These are phyloP conservation scores for Platynereis dumerilii DNA, from an alignment of 2,888 invertebrate genomes.

Conservation along the genomic window DNA sequence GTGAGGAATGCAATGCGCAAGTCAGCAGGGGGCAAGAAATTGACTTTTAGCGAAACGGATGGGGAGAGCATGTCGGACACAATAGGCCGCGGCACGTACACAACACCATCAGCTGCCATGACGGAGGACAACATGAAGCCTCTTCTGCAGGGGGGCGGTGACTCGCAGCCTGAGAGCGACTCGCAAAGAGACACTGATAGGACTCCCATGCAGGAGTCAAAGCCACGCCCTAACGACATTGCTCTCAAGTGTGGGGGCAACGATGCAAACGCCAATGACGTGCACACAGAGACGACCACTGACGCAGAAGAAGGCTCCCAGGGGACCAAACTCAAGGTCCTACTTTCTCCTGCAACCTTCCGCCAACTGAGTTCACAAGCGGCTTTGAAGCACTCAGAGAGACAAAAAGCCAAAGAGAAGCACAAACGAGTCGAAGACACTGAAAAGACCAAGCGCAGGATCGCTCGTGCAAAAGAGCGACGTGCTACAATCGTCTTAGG, in stretches of 20 bases:
- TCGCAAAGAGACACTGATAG: conserved; percentile 28
- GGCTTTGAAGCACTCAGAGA: background rate
- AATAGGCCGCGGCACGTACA: background rate
- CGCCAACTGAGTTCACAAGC: background rate
- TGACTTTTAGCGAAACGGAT: conserved; percentile 27
- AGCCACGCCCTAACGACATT: background rate
- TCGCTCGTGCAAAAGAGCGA: conserved; percentile 94
- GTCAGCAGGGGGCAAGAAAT: background rate
- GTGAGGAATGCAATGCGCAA: background rate
- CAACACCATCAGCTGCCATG: background rate
- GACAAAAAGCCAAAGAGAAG: conserved; percentile 11
- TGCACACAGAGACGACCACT: background rate
- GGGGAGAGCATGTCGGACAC: conserved; percentile 26
- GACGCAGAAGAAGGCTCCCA: conserved; percentile 8
- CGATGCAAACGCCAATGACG: background rate
- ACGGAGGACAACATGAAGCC: conserved; percentile 27
- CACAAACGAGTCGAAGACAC: conserved; percentile 70
- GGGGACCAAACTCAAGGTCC: background rate
- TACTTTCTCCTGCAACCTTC: conserved; percentile 18
- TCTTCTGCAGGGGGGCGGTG: conserved; percentile 20
- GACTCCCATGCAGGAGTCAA: background rate
- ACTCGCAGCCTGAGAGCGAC: conserved; percentile 27
- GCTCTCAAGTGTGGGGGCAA: background rate
- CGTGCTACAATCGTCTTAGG: conserved; percentile 95
- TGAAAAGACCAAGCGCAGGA: conserved; percentile 88